Base-by-base conservation (phyloP, 2,113 vertebrate species). In the Illadopsis cleaveri region DNA sequence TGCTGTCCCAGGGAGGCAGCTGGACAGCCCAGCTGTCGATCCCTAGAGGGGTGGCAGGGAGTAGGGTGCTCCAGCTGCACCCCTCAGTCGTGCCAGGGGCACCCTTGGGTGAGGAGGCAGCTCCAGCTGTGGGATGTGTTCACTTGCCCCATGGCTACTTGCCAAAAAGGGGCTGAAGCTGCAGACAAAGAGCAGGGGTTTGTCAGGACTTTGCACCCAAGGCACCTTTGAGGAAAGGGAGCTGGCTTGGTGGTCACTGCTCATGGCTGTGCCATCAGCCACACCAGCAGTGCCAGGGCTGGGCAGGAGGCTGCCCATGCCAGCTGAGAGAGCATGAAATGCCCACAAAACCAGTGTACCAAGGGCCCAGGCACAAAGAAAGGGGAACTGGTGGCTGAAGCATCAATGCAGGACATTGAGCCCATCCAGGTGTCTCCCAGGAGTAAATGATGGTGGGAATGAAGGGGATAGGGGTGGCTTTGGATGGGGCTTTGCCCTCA, bases 1-100 rank as follows among this genome's bases (percentile, higher is more conserved):
- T 24, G 50, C 44, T 56, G 48, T 6, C 1, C 1, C 3, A 2
- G 21, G 31, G 35, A 60, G 64, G 44, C 17, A 73, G 62, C 72
- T 1, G 3, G 33, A 17, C 5, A 2, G 35, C 40, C 57, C 2
- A 1, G 48, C 23, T 60, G 62, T 9, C 5, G 53, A 15, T 50
- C 47, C 38, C 61, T 33, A 5, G 21, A 68, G 19, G 60, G 7
- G 4, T 27, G 40, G n/a, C 51, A 75, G 45, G 72, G 21, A 14
- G 8, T 0, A 3, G 40, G 60, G 15, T 1, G 48, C n/a, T 72
- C 75, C 70, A 60, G 19, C 21, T 54, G 33, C 11, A 9, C 61
- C 37, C 56, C 0, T 0, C 6, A 3, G 40, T 7, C 0, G 0
- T 37, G 28, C 30, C 30, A 44, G 31, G 40, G 37, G 12, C 7